phyloP scores from a whole-genome alignment of 1,140 invertebrate genomes.

The Linepithema humile region DNA sequence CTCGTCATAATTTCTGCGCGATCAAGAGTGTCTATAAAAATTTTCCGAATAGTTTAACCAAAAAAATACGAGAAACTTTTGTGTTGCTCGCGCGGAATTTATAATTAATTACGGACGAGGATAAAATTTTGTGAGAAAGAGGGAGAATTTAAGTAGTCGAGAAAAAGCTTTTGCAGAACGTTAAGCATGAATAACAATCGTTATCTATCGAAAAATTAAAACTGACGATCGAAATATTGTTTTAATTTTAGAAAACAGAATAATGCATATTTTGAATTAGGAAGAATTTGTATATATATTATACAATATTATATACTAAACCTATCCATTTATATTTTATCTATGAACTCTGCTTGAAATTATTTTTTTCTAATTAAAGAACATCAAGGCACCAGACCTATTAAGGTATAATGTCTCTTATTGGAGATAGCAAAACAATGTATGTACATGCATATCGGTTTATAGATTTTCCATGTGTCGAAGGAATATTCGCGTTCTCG shows the following conservation, averaged over 20 bases:
- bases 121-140: neutral
- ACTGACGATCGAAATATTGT: too few relatives aligned
- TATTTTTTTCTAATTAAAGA: neutral
- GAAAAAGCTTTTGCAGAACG: neutral
- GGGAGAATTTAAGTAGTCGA: neutral
- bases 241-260: constrained; percentile 7
- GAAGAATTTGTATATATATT: neutral
- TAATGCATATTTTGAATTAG: neutral
- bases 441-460: constrained; percentile 24
- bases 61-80: neutral
- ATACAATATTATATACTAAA: neutral
- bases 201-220: too few relatives aligned
- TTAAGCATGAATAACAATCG: neutral
- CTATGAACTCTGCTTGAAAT: neutral
- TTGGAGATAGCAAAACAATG: neutral
- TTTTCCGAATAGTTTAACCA: neutral
- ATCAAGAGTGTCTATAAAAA: neutral
- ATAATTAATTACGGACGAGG: constrained; percentile 14
- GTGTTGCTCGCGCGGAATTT: neutral
- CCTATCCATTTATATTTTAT: neutral
- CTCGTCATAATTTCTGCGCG: neutral
- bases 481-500: constrained; percentile 59
- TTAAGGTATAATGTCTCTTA: neutral
- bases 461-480: constrained; percentile 49
- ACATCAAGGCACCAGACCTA: neutral